These are phyloP conservation scores for Rhinolophus ferrumequinum DNA, from an alignment of 2,113 vertebrate species.

Conservation along the genomic window DNA sequence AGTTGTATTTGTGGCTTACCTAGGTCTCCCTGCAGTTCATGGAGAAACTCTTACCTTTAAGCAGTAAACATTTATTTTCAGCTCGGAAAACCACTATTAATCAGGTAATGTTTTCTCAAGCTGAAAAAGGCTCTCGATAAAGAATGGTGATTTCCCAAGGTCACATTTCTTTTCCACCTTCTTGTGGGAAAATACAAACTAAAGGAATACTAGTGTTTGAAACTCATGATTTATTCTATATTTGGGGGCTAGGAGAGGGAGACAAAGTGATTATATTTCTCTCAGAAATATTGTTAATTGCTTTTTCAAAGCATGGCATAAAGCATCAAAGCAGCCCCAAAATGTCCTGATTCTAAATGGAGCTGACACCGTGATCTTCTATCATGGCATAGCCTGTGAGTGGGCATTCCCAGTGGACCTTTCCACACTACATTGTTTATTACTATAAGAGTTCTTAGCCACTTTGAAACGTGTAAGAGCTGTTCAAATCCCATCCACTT, in stretches of 20 bases:
- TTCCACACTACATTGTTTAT: constrained; percentile 86
- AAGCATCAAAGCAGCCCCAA: constrained; percentile 78
- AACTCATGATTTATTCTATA: neutral
- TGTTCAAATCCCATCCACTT: constrained; percentile 74
- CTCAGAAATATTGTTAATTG: constrained; percentile 67
- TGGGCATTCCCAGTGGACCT: constrained; percentile 81
- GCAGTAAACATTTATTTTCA: constrained; percentile 55
- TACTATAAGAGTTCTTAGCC: constrained; percentile 81
- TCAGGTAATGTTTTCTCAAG: constrained; percentile 64
- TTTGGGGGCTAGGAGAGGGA: neutral
- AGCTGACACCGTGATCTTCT: constrained; percentile 86
- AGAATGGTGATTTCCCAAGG: neutral
- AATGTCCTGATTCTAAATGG: constrained; percentile 86
- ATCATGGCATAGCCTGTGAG: constrained; percentile 79
- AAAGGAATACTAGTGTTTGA: constrained; percentile 20
- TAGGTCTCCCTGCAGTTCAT: constrained; percentile 48
- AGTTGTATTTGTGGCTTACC: constrained; percentile 56
- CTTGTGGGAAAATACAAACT: constrained; percentile 9
- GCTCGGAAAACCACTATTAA: constrained; percentile 67
- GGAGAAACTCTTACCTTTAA: constrained; percentile 38
- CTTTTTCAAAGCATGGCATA: constrained; percentile 78
- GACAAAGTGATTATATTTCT: constrained; percentile 65
- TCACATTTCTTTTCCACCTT: constrained; percentile 27
- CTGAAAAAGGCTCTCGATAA: constrained; percentile 61
- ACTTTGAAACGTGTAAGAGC: constrained; percentile 81